A percentile compares a stretch with the other conserved stretches of the same genome.
Conservation (phyloP, 2,797 vertebrate genomes). For the Propithecus perrieri region DNA sequence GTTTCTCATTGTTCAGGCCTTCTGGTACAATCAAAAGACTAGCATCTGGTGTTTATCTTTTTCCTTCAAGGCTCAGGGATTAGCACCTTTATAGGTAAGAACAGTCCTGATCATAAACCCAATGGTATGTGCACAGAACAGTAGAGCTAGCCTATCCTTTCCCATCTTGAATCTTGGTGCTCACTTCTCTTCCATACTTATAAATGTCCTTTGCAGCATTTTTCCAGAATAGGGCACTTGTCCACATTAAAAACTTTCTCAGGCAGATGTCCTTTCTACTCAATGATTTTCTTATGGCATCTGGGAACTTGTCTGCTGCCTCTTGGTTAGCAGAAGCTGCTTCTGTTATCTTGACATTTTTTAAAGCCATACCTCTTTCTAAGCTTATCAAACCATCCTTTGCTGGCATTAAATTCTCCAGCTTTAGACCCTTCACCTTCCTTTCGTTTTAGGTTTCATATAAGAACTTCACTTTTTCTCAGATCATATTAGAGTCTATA, state of each 20-base stretch:
- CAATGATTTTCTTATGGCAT: neutral
- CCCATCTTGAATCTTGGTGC: neutral
- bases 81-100: neutral
- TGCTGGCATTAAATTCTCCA: neutral
- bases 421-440: neutral
- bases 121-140: neutral
- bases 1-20: neutral
- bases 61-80: neutral
- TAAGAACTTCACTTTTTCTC: neutral
- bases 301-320: neutral
- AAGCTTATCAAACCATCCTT: neutral
- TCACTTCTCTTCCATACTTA: neutral
- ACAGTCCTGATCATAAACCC: neutral
- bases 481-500: neutral
- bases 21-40: neutral
- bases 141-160: neutral
- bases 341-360: neutral
- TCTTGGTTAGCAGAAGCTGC: neutral
- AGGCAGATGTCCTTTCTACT: neutral
- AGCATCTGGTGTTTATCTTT: neutral
- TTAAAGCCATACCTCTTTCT: too few relatives aligned
- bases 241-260: neutral
- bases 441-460: neutral
- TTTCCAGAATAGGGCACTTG: neutral
- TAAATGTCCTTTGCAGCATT: neutral